Percentiles rank a stretch among this genome's conserved stretches.
Conservation (phyloP, 2,113 vertebrate species). For the Parus major region DNA sequence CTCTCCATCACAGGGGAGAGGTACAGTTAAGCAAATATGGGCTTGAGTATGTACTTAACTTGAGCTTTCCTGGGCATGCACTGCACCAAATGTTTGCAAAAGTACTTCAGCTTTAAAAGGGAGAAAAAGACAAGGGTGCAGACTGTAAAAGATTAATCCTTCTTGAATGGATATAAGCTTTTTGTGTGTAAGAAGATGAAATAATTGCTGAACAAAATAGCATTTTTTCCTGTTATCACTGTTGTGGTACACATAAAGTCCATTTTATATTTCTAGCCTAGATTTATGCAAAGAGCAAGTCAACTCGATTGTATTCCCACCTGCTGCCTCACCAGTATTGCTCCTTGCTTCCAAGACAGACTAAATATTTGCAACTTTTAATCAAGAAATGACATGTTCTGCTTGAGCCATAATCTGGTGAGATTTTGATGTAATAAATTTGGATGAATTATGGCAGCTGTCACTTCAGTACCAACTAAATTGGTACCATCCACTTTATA, state of each 20-base stretch:
- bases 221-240: neutral
- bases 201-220: neutral
- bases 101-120: neutral
- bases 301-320: neutral
- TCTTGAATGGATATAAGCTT: neutral
- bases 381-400: neutral
- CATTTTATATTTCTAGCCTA: neutral
- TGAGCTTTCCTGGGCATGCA: neutral
- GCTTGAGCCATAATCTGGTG: neutral
- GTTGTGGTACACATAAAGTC: neutral
- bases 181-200: neutral
- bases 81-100: slow-evolving; percentile 7
- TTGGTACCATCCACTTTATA: neutral
- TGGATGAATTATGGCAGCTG: neutral
- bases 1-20: neutral
- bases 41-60: neutral
- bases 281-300: neutral
- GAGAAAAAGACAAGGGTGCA: neutral
- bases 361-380: neutral
- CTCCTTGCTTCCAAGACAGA: neutral
- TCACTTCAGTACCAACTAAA: neutral
- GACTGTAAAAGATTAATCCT: neutral
- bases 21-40: neutral
- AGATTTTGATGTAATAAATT: neutral
- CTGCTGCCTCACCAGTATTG: neutral